Evolutionary conservation across 2,113 vertebrate genomes (phyloP).

Genomic region (Nicator chloris): DNA sequence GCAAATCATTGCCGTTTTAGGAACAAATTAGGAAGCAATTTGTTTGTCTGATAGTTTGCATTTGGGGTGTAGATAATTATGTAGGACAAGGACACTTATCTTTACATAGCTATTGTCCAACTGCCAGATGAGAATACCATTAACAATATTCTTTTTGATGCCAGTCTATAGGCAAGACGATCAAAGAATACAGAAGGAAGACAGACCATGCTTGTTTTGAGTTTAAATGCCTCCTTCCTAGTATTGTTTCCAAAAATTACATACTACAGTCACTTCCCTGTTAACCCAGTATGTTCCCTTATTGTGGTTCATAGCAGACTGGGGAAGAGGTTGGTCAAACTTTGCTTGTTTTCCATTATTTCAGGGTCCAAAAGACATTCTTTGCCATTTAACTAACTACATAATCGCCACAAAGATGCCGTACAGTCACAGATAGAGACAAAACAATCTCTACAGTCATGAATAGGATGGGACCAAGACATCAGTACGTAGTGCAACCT

Average conservation of each 20-base stretch:
- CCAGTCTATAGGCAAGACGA: neutral
- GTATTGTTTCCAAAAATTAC: slow-evolving; percentile 47
- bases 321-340: neutral
- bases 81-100: slow-evolving; percentile 1
- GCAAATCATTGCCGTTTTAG: neutral
- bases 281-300: neutral
- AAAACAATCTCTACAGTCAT: neutral
- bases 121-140: neutral
- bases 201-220: slow-evolving; percentile 6
- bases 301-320: neutral
- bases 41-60: slow-evolving; percentile 18
- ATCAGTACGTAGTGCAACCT: neutral
- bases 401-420: neutral
- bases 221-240: slow-evolving; percentile 40
- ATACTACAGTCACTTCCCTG: neutral
- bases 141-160: slow-evolving; percentile 3
- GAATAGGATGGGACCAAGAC: neutral
- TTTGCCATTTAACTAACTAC: neutral
- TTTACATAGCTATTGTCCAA: neutral
- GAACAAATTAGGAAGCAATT: slow-evolving; percentile 36
- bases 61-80: slow-evolving; percentile 14
- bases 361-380: neutral
- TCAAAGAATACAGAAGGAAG: neutral
- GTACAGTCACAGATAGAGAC: neutral
- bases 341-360: neutral